Base-by-base conservation (phyloP, 2,797 vertebrate species). In the Labroides dimidiatus region DNA sequence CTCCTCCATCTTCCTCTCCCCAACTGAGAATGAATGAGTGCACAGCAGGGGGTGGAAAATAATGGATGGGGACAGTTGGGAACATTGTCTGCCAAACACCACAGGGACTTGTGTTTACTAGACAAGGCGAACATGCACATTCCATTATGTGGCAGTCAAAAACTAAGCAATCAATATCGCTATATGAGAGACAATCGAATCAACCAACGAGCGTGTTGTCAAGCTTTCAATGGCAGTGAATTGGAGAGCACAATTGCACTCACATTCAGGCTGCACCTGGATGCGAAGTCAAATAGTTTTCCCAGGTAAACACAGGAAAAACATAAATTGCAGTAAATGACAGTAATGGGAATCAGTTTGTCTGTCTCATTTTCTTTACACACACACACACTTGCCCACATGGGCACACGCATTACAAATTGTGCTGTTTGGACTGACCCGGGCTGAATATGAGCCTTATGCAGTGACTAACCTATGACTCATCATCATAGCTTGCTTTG, bases 51-150 rank as follows among this genome's bases (percentile, higher is more conserved):
- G 82, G 75, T 49, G 23, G 68, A 43, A 75, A 75, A 86, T 90
- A 88, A 90, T 87, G 67, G 84, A 87, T 85, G 78, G 64, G 72
- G 72, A 82, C 70, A 80, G 74, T 82, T 80, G 65, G 78, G 74
- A 81, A 86, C 84, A 80, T 81, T 85, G 75, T 79, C 80, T 77
- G 81, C 39, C 61, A 75, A 82, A 79, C 82, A 78, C 74, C 65
- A 78, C 45, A 2, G 84, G 81, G 67, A 81, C 76, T 82, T 68
- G 57, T 88, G 83, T 85, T 84, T 77, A 87, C 67, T 75, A 75
- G 61, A 69, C 56, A 82, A 82, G 77, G 7, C 16, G 36, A 80
- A 72, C 78, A 84, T 86, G 80, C 70, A 83, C 79, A 84, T 90
- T 84, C 65, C 75, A 85, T 84, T 83, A 71, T 85, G 54, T 64